phyloP scores from a whole-genome alignment of 92 coral and sea anemone genomes.

The Epizoanthus ramosus region DNA sequence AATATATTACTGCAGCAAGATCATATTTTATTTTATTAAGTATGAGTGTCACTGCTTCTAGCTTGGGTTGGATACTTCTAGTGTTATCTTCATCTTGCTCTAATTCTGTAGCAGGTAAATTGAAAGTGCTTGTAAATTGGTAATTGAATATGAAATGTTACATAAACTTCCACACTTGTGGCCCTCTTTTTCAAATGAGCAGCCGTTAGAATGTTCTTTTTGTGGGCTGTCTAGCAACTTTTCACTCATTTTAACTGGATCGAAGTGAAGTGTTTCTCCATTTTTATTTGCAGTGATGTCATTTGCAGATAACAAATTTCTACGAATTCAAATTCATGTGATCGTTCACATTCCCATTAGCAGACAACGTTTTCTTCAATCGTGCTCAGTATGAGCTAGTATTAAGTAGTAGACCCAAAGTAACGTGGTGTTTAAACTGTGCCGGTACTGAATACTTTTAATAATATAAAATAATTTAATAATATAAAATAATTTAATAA shows the following conservation, averaged over 20 bases:
- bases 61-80: background rate
- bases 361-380: no score
- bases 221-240: background rate
- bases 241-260: no score
- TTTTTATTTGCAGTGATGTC: no score
- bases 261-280: no score
- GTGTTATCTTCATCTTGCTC: background rate
- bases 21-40: slow-evolving; percentile 19
- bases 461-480: no score
- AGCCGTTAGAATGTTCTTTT: background rate
- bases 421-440: no score
- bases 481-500: no score
- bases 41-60: background rate
- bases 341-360: no score
- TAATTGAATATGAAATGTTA: background rate
- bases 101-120: background rate
- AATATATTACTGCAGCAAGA: slow-evolving; percentile 32
- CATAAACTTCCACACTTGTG: background rate
- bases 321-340: no score
- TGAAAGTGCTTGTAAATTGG: background rate
- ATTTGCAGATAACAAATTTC: background rate
- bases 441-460: no score
- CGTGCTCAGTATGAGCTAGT: no score
- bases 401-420: no score
- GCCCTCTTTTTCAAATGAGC: background rate